Conservation (phyloP, 2,797 vertebrate genomes). For the Echeneis naucrates region DNA sequence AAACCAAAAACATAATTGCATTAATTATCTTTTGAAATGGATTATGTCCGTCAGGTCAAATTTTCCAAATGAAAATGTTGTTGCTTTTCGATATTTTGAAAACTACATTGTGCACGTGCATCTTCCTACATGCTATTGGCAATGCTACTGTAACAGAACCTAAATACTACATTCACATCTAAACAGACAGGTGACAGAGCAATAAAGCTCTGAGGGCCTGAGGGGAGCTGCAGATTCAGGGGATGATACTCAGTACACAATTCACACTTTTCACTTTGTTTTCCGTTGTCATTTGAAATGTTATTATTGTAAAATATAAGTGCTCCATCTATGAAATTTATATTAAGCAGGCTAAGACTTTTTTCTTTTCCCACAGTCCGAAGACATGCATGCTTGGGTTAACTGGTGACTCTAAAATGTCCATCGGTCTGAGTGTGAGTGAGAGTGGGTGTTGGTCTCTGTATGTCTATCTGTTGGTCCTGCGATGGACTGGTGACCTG, state of each 20-base stretch:
- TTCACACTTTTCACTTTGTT: background rate
- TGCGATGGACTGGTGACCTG: too few species aligned
- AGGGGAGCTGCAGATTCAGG: background rate
- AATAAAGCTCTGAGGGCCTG: background rate
- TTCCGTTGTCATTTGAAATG: background rate
- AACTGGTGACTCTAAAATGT: too few species aligned
- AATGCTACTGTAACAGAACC: too few species aligned
- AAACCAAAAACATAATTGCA: background rate
- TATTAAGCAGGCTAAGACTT: background rate
- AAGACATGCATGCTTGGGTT: too few species aligned
- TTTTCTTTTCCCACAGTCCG: too few species aligned
- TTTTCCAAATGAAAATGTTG: background rate
- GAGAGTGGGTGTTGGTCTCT: too few species aligned
- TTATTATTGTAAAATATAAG: background rate
- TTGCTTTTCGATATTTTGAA: background rate
- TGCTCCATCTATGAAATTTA: background rate
- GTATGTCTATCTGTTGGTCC: too few species aligned
- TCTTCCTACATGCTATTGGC: background rate
- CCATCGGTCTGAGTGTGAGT: too few species aligned
- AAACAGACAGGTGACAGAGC: background rate
- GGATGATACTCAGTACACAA: background rate
- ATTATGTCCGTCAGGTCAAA: background rate
- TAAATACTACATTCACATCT: background rate
- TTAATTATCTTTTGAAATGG: background rate
- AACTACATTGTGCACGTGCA: background rate